Conservation (phyloP, 1,140 invertebrate genomes). For the Globodera rostochiensis region DNA sequence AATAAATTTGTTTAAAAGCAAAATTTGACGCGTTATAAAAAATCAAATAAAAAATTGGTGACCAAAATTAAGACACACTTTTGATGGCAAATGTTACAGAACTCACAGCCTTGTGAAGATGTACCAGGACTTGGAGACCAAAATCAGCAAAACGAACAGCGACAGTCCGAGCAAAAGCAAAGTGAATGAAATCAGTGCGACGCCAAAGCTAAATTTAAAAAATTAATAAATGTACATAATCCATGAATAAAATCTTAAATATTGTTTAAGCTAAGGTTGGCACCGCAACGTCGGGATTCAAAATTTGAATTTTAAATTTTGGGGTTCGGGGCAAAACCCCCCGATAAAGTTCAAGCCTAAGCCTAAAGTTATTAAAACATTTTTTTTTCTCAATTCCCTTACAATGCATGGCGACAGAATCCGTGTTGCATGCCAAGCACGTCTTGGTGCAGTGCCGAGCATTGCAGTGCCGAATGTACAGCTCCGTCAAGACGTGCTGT, state of each 20-base stretch:
- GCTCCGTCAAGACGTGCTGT: conserved; percentile 42
- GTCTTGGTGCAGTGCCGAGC: conserved; percentile 47
- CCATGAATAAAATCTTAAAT: not conserved
- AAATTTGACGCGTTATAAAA: too few species aligned
- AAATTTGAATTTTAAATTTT: too few species aligned
- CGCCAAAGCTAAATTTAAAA: conserved; percentile 53
- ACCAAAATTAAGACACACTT: too few species aligned
- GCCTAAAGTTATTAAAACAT: too few species aligned
- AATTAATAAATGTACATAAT: not conserved
- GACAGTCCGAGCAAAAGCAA: conserved; percentile 59
- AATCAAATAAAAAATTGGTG: too few species aligned
- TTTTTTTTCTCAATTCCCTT: conserved; percentile 20
- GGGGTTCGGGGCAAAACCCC: too few species aligned
- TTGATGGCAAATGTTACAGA: not conserved
- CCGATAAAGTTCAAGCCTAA: too few species aligned
- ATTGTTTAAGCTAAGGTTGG: not conserved
- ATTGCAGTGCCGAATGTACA: conserved; percentile 48
- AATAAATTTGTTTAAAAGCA: too few species aligned
- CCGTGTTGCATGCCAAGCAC: conserved; percentile 52
- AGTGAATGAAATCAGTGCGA: conserved; percentile 43
- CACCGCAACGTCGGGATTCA: too few species aligned
- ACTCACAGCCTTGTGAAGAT: conserved; percentile 36
- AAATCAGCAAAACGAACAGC: conserved; percentile 55
- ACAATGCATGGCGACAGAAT: conserved; percentile 58
- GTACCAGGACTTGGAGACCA: conserved; percentile 54